phyloP scores from a whole-genome alignment of 1,140 invertebrate genomes.

The Zaprionus camerounensis region DNA sequence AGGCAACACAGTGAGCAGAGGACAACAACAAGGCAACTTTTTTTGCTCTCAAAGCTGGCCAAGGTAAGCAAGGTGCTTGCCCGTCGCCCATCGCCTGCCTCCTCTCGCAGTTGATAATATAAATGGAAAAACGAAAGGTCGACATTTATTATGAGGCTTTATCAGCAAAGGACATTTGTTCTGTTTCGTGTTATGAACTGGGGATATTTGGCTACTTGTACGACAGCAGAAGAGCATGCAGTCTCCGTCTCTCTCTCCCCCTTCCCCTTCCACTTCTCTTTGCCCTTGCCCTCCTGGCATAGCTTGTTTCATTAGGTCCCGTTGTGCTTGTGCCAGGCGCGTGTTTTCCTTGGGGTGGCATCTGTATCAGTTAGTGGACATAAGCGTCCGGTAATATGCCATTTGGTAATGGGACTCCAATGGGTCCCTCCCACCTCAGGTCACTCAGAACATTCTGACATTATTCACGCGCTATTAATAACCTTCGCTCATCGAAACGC shows the following conservation, averaged over 20 bases:
- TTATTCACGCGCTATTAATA: neutral
- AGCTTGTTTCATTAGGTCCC: slow-evolving; percentile 65
- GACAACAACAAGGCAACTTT: slow-evolving; percentile 43
- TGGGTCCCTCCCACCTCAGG: neutral
- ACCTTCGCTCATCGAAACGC: neutral
- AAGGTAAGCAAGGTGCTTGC: slow-evolving; percentile 26
- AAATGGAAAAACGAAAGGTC: slow-evolving; percentile 84
- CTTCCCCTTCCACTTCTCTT: slow-evolving; percentile 27
- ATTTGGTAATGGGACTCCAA: slow-evolving; percentile 34
- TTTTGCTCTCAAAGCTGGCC: slow-evolving; percentile 25
- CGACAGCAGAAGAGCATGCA: slow-evolving; percentile 21
- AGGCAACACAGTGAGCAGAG: neutral
- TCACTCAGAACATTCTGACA: neutral
- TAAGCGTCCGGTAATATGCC: slow-evolving; percentile 76
- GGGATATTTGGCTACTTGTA: slow-evolving; percentile 73
- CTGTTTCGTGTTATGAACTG: slow-evolving; percentile 77
- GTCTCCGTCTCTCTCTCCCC: slow-evolving; percentile 3
- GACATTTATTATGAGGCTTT: slow-evolving; percentile 84
- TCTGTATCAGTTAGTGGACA: slow-evolving; percentile 76
- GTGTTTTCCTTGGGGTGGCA: slow-evolving; percentile 77
- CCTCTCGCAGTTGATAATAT: slow-evolving; percentile 73
- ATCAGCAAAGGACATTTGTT: slow-evolving; percentile 84
- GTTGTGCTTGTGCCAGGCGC: slow-evolving; percentile 37
- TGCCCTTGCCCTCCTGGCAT: slow-evolving; percentile 19
- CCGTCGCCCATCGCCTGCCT: neutral